Conservation (phyloP, 2,888 invertebrate genomes). For the Trachelus stipa region DNA sequence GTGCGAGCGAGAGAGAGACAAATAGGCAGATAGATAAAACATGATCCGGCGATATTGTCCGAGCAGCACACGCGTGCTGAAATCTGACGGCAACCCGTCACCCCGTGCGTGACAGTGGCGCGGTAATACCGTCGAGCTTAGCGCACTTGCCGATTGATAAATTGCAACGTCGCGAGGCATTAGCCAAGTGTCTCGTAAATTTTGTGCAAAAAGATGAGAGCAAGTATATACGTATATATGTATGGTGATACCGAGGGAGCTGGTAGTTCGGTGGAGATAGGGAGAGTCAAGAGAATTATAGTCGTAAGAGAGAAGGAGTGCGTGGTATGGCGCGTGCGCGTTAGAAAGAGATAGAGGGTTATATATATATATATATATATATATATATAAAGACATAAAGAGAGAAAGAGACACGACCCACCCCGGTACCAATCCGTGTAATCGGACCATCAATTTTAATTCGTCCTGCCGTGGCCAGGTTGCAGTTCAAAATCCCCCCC, state of each 20-base stretch:
- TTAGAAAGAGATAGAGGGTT: slow-evolving; percentile 1
- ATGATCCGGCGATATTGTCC: not conserved
- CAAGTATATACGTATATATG: not conserved
- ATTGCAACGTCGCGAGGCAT: not conserved
- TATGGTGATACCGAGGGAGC: not conserved
- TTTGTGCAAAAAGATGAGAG: not conserved
- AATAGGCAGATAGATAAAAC: not conserved
- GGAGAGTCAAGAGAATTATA: slow-evolving; percentile 9
- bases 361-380: not conserved
- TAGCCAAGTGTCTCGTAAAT: not conserved
- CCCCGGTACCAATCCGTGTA: slow-evolving; percentile 12
- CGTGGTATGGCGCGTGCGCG: slow-evolving; percentile 15
- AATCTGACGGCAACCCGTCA: slow-evolving; percentile 31
- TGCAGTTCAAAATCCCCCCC: not conserved
- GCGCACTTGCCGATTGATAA: not conserved
- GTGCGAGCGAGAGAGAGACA: no score
- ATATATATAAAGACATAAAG: not conserved
- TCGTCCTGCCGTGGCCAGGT: not conserved
- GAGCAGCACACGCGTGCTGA: slow-evolving; percentile 42
- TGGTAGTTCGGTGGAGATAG: not conserved
- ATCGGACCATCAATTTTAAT: slow-evolving; percentile 39
- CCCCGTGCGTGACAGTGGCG: not conserved
- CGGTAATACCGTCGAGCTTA: not conserved
- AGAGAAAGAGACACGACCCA: slow-evolving; percentile 23
- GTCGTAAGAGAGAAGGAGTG: slow-evolving; percentile 17